Base-by-base conservation (phyloP, 1,140 invertebrate genomes). In the Akabosia matsudoensis region DNA sequence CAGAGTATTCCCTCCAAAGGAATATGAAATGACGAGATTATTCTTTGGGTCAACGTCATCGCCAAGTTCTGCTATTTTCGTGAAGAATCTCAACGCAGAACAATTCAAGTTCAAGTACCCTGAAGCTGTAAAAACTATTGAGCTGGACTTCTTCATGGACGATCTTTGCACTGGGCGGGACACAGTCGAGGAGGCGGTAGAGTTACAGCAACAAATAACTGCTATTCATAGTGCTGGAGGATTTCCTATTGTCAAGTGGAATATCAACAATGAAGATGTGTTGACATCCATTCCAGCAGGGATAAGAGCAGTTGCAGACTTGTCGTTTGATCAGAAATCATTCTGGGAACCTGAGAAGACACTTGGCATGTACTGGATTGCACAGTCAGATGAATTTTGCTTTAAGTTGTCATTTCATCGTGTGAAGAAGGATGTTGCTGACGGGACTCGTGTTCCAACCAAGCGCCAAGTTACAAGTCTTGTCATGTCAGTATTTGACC, bases 1-100 rank as follows among this genome's bases (percentile, higher is more conserved):
- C 10, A 31, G 73, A 33, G 31, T 24, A 28, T 7, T n/a, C 1
- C 26, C 33, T 0, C 61, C 34, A 1, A 16, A 14, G 16, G 73
- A 34, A 14, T 79, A 74, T 33, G 54, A 74, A 28, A 79, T 79
- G 78, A 13, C 30, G 16, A 67, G 75, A 26, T 64, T 74, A 16
- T 74, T 74, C 22, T 79, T 79, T 56, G 78, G 76, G 0, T 73
- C 76, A 22, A 31, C 74, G 13, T 75, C 33, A 26, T 79, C 76
- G 3, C 73, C 76, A 1, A 34, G 33, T 4, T 64, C 56, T 0
- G 74, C 70, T 10, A 34, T 45, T 4, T 34, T 22, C n/a, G 24
- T 34, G 2, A 72, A 72, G 24, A 45, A 72, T 22, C 2, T 13
- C 3, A 72, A 72, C 28, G 70, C 70, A 14, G 2, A 2, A 26